phyloP scores from a whole-genome alignment of 2,113 vertebrate genomes.

The Smithornis capensis region DNA sequence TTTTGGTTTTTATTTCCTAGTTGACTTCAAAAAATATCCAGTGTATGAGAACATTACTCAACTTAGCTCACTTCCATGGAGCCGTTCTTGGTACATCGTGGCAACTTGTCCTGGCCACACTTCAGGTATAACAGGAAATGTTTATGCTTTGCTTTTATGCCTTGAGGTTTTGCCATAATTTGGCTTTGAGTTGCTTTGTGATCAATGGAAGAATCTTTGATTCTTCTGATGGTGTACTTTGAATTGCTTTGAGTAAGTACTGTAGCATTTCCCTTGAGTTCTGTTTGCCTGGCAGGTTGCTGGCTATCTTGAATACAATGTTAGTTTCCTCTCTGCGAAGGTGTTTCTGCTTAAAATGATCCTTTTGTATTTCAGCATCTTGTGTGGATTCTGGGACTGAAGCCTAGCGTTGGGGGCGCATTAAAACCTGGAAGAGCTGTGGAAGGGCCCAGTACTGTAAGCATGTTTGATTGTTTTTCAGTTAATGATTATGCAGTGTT shows the following conservation, averaged over 20 bases:
- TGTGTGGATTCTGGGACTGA: conserved; percentile 97
- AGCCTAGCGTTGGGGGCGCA: conserved; percentile 90
- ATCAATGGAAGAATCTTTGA: not conserved
- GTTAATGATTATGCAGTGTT: not conserved
- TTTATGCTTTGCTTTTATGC: not conserved
- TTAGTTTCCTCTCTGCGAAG: not conserved
- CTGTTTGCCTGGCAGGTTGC: not conserved
- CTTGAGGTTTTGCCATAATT: not conserved
- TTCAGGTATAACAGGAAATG: conserved; percentile 82
- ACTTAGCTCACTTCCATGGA: conserved; percentile 95
- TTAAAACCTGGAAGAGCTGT: conserved; percentile 95
- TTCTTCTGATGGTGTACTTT: not conserved
- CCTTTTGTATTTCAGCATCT: conserved; percentile 83
- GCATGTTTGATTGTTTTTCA: conserved; percentile 6
- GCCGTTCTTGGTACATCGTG: conserved; percentile 94
- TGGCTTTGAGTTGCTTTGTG: not conserved
- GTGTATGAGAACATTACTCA: conserved; percentile 96
- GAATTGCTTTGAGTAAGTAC: not conserved
- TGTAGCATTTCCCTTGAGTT: not conserved
- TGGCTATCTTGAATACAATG: accelerated
- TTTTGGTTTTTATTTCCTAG: conserved; percentile 53
- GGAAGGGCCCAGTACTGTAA: conserved; percentile 97
- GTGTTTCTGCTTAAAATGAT: not conserved
- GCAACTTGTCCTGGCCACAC: conserved; percentile 96
- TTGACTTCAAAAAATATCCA: conserved; percentile 99